Evolutionary conservation across 1,140 invertebrate genomes (phyloP).

Genomic region (Mizuhopecten yessoensis): DNA sequence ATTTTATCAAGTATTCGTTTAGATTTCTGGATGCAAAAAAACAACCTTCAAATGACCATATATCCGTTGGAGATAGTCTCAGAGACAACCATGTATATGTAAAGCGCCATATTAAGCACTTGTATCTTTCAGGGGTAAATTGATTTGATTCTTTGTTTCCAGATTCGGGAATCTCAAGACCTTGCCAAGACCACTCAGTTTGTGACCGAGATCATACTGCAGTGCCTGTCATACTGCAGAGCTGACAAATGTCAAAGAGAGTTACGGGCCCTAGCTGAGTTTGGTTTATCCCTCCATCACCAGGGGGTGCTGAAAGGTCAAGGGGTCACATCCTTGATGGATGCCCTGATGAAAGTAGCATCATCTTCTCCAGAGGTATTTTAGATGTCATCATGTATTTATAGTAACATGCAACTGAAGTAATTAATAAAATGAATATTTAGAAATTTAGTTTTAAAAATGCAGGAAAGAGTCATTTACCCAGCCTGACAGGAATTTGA

Average conservation of each 20-base stretch:
- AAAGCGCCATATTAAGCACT: no score
- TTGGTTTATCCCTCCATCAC: conserved; percentile 13
- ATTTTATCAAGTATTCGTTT: no score
- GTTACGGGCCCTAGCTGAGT: neutral
- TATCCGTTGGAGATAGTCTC: no score
- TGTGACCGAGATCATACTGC: neutral
- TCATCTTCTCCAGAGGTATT: neutral
- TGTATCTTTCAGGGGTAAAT: neutral
- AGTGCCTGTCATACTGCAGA: neutral
- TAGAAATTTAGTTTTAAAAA: no score
- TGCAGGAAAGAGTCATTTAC: no score
- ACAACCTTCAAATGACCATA: no score
- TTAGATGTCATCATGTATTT: no score
- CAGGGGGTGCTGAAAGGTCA: neutral
- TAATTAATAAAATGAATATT: no score
- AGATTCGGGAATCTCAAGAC: neutral
- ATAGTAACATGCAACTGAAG: no score
- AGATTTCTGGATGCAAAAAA: no score
- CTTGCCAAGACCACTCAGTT: neutral
- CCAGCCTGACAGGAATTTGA: no score
- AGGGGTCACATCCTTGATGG: neutral
- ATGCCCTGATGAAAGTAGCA: conserved; percentile 1
- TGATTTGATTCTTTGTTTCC: neutral
- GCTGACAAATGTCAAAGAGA: neutral
- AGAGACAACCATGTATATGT: no score